Evolutionary conservation across 2,113 vertebrate genomes (phyloP).

Genomic region (Chloebia gouldiae): DNA sequence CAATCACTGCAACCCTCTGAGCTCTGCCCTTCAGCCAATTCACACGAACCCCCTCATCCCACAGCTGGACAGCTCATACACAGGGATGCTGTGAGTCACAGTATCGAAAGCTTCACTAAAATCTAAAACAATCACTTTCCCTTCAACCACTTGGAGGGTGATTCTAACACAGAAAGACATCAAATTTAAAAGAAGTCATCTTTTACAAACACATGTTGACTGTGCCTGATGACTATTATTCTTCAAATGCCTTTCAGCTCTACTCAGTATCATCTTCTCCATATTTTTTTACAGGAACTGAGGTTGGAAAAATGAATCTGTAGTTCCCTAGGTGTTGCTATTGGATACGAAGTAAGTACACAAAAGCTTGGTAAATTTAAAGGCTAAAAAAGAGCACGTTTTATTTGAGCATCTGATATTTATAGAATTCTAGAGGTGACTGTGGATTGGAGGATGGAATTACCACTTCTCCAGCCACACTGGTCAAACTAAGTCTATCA

Average conservation of each 20-base stretch:
- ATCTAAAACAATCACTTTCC: not conserved
- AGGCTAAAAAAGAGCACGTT: too few relatives aligned
- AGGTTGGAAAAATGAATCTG: not conserved
- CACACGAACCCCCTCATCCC: not conserved
- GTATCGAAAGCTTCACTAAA: not conserved
- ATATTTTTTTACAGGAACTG: not conserved
- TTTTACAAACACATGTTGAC: not conserved
- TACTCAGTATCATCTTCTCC: not conserved
- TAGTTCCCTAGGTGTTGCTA: not conserved
- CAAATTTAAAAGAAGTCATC: not conserved
- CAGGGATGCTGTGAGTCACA: not conserved
- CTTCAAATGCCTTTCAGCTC: not conserved
- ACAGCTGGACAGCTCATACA: not conserved
- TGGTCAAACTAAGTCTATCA: too few relatives aligned
- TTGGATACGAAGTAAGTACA: too few relatives aligned
- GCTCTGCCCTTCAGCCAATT: not conserved
- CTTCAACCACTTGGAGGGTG: not conserved
- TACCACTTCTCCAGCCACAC: too few relatives aligned
- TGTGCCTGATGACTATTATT: not conserved
- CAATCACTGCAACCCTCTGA: not conserved
- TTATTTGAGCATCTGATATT: too few relatives aligned
- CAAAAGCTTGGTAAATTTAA: too few relatives aligned
- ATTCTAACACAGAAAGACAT: not conserved
- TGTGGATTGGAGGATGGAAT: too few relatives aligned
- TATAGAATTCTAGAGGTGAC: too few relatives aligned